Evolutionary conservation across 2,113 vertebrate genomes (phyloP).

Genomic region (Hipposideros armiger): DNA sequence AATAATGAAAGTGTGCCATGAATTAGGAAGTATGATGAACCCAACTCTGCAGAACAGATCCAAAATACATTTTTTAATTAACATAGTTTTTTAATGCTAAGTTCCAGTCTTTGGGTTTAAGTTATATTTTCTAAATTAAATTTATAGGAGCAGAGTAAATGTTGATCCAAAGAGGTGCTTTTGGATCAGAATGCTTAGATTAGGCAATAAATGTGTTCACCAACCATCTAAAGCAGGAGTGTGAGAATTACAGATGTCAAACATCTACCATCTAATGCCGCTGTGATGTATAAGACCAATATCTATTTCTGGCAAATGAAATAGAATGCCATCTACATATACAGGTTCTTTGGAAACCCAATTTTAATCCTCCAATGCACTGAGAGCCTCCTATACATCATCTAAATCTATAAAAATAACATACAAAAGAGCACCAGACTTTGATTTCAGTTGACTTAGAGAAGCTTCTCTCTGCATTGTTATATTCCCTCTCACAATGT

Average conservation of each 20-base stretch:
- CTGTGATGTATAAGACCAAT: background rate
- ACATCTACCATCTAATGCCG: background rate
- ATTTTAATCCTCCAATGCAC: background rate
- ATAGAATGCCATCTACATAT: background rate
- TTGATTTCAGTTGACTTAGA: background rate
- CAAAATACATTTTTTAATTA: conserved; percentile 12
- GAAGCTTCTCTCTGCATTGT: background rate
- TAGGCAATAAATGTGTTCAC: background rate
- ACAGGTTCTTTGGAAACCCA: background rate
- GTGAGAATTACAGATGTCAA: background rate
- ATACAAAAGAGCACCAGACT: background rate
- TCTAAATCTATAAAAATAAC: conserved; percentile 3
- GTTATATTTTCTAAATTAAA: conserved; percentile 47
- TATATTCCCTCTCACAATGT: background rate
- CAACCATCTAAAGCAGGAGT: background rate
- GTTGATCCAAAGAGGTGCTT: background rate
- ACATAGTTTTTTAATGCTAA: background rate
- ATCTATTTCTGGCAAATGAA: background rate
- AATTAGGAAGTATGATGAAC: background rate
- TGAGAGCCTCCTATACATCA: background rate
- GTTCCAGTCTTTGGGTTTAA: conserved; percentile 24
- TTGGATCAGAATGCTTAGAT: background rate
- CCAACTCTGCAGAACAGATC: background rate
- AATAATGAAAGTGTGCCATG: background rate
- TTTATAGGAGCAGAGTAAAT: background rate